Percentiles rank a stretch among this genome's conserved stretches.
phyloP scores from a whole-genome alignment of 2,888 invertebrate species.

The Ganaspis brasiliensis region DNA sequence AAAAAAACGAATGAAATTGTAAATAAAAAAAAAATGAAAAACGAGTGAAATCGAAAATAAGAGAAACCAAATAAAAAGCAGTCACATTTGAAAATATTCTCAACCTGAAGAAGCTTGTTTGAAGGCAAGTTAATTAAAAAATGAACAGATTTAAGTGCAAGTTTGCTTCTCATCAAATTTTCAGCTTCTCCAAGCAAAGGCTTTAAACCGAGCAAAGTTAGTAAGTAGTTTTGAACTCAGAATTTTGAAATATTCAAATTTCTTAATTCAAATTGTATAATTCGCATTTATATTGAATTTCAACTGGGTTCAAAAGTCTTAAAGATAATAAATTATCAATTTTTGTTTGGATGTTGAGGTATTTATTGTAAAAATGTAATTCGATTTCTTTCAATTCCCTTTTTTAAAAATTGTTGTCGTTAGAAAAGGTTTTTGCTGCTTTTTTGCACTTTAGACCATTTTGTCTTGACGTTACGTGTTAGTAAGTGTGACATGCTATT shows the following conservation, averaged over 20 bases:
- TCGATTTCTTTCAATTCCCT: too few species aligned
- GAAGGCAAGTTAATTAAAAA: conserved; percentile 7
- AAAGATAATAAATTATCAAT: too few species aligned
- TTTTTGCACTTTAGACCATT: neutral
- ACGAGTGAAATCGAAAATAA: too few species aligned
- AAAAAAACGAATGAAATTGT: too few species aligned
- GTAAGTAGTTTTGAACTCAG: neutral
- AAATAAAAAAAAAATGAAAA: neutral
- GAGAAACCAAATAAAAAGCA: too few species aligned
- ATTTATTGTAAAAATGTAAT: too few species aligned
- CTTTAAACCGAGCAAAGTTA: neutral
- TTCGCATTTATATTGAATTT: neutral
- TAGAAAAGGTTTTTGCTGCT: conserved; percentile 3
- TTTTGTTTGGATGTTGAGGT: too few species aligned
- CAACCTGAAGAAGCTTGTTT: too few species aligned
- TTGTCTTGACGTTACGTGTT: neutral
- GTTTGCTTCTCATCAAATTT: conserved; percentile 5
- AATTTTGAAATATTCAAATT: neutral
- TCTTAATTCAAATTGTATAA: neutral
- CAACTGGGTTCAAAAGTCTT: neutral
- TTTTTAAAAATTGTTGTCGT: neutral
- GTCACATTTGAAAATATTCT: too few species aligned
- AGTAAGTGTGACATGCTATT: conserved; percentile 10
- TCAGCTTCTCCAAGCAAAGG: neutral
- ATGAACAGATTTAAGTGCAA: neutral